Conservation (phyloP, 92 coral and sea anemone genomes). For the Metridium senile region DNA sequence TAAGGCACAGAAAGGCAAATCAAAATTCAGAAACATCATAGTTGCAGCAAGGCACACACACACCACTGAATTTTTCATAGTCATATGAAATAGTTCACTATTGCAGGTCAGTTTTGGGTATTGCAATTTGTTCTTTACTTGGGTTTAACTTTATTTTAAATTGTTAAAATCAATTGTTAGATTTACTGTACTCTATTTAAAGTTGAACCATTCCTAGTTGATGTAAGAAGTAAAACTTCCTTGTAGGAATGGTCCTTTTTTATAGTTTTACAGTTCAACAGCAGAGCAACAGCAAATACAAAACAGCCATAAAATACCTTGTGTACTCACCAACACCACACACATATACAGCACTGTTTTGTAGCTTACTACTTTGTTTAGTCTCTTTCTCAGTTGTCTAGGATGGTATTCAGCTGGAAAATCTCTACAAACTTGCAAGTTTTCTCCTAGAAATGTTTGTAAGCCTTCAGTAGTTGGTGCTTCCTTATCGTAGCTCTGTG, state of each 20-base stretch:
- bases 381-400: conserved; percentile 15
- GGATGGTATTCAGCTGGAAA: background rate
- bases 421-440: background rate
- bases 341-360: conserved; percentile 6
- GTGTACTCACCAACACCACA: conserved; percentile 15
- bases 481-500: background rate
- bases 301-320: conserved; percentile 3
- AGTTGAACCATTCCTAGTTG: background rate
- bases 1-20: too few relatives aligned
- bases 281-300: conserved; percentile 1
- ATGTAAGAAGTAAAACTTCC: background rate
- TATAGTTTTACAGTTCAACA: conserved; percentile 4
- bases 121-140: too few relatives aligned
- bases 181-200: background rate
- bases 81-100: too few relatives aligned
- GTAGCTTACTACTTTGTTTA: conserved; percentile 14
- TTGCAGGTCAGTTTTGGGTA: too few relatives aligned
- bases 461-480: background rate
- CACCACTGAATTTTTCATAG: too few relatives aligned
- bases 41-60: too few relatives aligned
- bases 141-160: background rate
- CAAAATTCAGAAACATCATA: too few relatives aligned
- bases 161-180: background rate
- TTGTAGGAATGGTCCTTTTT: background rate
- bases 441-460: background rate